Percentiles rank a stretch among this genome's conserved stretches.
phyloP scores from a whole-genome alignment of 2,888 invertebrate species.

The Papilio demoleus region DNA sequence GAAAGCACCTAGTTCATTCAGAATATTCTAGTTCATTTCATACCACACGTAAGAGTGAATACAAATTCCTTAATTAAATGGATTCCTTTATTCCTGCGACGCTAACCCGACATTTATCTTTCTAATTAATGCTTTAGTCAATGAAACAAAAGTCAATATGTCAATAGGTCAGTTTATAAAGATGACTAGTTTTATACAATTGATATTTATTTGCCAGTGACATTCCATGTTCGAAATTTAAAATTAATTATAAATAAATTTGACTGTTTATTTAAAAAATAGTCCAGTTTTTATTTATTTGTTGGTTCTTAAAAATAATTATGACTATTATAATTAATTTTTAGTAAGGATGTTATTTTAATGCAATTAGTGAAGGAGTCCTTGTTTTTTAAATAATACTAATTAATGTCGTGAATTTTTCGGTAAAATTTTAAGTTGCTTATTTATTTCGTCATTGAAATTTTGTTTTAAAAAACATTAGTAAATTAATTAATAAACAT shows the following conservation, averaged over 20 bases:
- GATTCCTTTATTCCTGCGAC: slow-evolving; percentile 28
- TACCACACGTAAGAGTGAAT: slow-evolving; percentile 35
- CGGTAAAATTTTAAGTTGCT: background rate
- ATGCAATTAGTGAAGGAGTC: background rate
- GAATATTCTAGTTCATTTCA: slow-evolving; percentile 31
- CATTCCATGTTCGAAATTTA: background rate
- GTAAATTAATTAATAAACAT: background rate
- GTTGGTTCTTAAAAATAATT: background rate
- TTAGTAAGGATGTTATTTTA: background rate
- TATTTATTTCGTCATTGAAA: background rate
- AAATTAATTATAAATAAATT: too few relatives aligned
- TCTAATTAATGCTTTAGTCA: slow-evolving; percentile 27
- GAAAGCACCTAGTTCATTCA: slow-evolving; percentile 28
- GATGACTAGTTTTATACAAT: background rate
- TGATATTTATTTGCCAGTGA: background rate
- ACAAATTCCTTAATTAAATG: slow-evolving; percentile 38
- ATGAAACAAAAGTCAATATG: slow-evolving; percentile 15
- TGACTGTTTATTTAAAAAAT: too few relatives aligned
- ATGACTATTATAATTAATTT: background rate
- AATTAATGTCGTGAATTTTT: background rate
- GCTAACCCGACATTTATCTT: slow-evolving; percentile 33
- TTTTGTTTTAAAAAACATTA: background rate
- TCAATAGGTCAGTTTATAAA: slow-evolving; percentile 16
- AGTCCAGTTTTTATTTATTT: too few relatives aligned
- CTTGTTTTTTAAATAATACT: background rate